These are phyloP conservation scores for Puntigrus tetrazona DNA, from an alignment of 2,113 vertebrate species.

Conservation along the genomic window DNA sequence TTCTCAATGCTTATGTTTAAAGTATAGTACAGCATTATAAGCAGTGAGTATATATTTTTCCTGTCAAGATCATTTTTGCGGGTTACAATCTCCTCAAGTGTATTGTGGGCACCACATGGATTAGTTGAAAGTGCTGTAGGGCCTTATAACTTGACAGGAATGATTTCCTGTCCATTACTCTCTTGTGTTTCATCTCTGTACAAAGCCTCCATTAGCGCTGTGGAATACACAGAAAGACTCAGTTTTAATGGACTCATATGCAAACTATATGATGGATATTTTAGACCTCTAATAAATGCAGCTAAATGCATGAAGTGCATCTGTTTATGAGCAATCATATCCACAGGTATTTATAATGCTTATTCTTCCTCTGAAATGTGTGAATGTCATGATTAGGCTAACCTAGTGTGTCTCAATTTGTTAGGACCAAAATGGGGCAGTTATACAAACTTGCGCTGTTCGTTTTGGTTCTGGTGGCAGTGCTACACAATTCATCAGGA, in stretches of 20 bases:
- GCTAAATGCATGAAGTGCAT: not conserved
- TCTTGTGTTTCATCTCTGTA: not conserved
- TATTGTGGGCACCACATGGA: not conserved
- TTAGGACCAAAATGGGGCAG: constrained; percentile 64
- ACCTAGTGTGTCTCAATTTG: not conserved
- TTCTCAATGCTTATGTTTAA: not conserved
- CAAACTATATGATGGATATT: not conserved
- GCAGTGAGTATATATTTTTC: not conserved
- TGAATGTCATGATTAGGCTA: not conserved
- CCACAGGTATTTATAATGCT: not conserved
- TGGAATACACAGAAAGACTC: too few relatives aligned
- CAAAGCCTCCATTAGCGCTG: not conserved
- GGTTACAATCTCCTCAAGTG: not conserved
- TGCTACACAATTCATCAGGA: constrained; percentile 64
- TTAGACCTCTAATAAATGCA: not conserved
- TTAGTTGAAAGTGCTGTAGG: not conserved
- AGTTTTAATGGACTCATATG: not conserved
- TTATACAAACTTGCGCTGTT: constrained; percentile 45
- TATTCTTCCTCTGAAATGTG: not conserved
- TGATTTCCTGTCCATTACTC: not conserved
- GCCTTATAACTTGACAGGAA: not conserved
- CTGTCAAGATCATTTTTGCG: not conserved
- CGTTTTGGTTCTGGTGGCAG: constrained; percentile 58
- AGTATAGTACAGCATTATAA: not conserved
- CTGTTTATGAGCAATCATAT: not conserved